Evolutionary conservation across 2,888 invertebrate species (phyloP).

Genomic region (Hemicrepidius hirtus): DNA sequence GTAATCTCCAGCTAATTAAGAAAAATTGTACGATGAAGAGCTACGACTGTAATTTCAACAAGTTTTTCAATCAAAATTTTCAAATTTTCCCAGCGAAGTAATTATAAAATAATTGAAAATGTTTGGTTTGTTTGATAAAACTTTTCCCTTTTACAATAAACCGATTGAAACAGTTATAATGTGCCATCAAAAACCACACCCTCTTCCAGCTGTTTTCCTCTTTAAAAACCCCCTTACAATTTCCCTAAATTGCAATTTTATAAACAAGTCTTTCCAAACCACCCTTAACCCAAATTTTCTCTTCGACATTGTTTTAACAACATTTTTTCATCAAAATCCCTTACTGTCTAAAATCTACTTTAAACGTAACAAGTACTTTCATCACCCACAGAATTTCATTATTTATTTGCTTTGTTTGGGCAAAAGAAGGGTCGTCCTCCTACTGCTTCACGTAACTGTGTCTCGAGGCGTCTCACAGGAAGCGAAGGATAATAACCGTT

Average conservation of each 20-base stretch:
- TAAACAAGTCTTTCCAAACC: too few species aligned
- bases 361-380: neutral
- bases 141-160: too few species aligned
- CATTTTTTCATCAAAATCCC: too few species aligned
- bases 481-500: constrained; percentile 21
- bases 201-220: too few species aligned
- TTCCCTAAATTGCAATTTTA: too few species aligned
- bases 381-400: neutral
- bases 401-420: neutral
- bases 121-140: neutral
- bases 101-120: constrained; percentile 11
- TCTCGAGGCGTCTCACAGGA: constrained; percentile 6
- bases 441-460: neutral
- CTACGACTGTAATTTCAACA: neutral
- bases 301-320: too few species aligned
- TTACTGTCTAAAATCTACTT: too few species aligned
- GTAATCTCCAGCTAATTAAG: constrained; percentile 2
- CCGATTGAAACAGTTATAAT: too few species aligned
- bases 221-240: too few species aligned
- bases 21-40: neutral
- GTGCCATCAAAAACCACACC: too few species aligned
- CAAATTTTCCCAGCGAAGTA: neutral
- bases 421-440: neutral
- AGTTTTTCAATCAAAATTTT: constrained; percentile 14
- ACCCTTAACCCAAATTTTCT: too few species aligned